Base-by-base conservation (phyloP, 1,140 invertebrate species). In the Hormaphis cornu region DNA sequence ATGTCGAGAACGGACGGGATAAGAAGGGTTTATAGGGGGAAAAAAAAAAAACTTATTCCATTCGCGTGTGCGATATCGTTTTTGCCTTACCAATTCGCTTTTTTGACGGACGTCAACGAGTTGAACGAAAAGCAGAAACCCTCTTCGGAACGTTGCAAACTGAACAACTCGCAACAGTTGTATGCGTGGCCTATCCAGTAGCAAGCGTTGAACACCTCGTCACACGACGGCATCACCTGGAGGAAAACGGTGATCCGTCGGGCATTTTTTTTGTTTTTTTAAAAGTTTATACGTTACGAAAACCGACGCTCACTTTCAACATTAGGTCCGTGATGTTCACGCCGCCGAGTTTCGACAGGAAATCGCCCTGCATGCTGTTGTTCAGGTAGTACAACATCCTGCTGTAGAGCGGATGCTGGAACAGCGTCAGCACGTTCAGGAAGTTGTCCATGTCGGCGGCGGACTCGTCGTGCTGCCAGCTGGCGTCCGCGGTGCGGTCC, bases 111-210 rank as follows among this genome's bases (percentile, higher is more conserved):
- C 14, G 73, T 75, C 20, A 74, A 69, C 1, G 74, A 76, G 56
- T 76, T 78, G 59, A 78, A 77, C 1, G 76, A 74, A 61, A 75
- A 78, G 44, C 77, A 78, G 44, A 77, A 77, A 10, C 77, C 77
- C 40, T 75, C 73, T 69, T 78, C 76, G 2, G 76, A 75, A 70
- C 73, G 73, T 40, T 76, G 74, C 10, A 75, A 35, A 14, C 72
- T 54, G 42, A 77, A 77, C n/a, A 76, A 53, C 3, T 75, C 70
- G 50, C 72, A 74, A 71, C 76, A 77, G 24, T 75, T 72, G 20
- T 71, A 63, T 26, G 33, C 24, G 20, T 73, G 54, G 0, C 75
- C 76, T 44, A 76, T 73, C 76, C 76, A 77, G 46, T 48, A 74
- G 70, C 76, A 77, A 20, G 69, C 50, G 14, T 71, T 37, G 61